Evolutionary conservation across 2,888 invertebrate species (phyloP).

Genomic region (Julus scanicus): DNA sequence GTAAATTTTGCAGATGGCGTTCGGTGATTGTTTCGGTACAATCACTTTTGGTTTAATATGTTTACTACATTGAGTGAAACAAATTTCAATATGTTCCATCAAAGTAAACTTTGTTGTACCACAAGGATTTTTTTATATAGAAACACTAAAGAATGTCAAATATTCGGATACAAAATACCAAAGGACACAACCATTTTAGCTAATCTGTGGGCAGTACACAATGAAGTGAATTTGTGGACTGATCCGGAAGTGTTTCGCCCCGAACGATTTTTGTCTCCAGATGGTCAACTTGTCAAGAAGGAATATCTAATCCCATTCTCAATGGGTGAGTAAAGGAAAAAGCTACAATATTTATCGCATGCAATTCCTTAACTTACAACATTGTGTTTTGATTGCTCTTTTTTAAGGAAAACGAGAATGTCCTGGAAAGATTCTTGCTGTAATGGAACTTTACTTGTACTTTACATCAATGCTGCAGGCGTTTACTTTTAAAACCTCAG

Average conservation of each 20-base stretch:
- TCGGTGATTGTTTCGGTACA: too few species aligned
- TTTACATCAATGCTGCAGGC: slow-evolving; percentile 51
- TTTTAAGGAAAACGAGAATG: slow-evolving; percentile 54
- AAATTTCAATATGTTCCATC: too few species aligned
- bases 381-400: not conserved
- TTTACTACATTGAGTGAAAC: too few species aligned
- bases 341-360: not conserved
- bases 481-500: slow-evolving; percentile 23
- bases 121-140: not conserved
- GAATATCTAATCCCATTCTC: slow-evolving; percentile 57
- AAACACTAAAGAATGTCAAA: not conserved
- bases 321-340: slow-evolving; percentile 41
- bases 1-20: too few species aligned
- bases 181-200: slow-evolving; percentile 53
- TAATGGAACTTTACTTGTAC: slow-evolving; percentile 53
- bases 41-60: too few species aligned
- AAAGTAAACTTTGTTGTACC: too few species aligned
- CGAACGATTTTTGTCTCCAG: slow-evolving; percentile 56
- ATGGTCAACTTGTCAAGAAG: slow-evolving; percentile 54
- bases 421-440: slow-evolving; percentile 48
- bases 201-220: slow-evolving; percentile 55
- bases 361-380: not conserved
- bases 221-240: slow-evolving; percentile 49
- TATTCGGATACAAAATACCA: slow-evolving; percentile 54
- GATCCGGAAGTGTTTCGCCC: slow-evolving; percentile 56